Evolutionary conservation across 2,797 vertebrate species (phyloP).

Genomic region (Pangasius sanitwongsei): DNA sequence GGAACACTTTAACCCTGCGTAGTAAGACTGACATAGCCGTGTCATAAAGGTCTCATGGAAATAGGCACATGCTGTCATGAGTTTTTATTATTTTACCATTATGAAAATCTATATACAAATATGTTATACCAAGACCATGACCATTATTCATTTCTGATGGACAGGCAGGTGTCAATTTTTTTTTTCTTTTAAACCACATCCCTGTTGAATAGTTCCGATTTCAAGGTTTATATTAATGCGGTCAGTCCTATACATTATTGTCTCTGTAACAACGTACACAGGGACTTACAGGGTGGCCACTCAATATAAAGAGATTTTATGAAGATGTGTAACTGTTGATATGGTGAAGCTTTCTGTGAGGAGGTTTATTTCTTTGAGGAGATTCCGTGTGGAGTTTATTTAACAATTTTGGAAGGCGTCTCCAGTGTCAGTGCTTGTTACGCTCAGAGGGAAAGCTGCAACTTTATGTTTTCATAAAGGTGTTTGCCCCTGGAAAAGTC

Average conservation of each 20-base stretch:
- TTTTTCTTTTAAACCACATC: not conserved
- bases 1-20: not conserved
- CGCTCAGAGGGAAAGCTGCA: not conserved
- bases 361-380: not conserved
- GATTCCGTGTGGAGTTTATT: not conserved
- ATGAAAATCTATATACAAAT: not conserved
- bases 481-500: not conserved
- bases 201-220: not conserved
- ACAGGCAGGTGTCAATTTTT: not conserved
- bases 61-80: slow-evolving; percentile 10
- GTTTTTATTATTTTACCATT: not conserved
- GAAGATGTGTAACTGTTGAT: not conserved
- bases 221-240: not conserved
- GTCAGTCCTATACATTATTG: not conserved
- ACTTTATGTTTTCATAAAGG: not conserved
- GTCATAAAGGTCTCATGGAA: not conserved
- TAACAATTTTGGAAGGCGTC: not conserved
- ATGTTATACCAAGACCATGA: not conserved
- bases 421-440: not conserved
- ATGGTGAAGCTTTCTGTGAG: slow-evolving; percentile 24
- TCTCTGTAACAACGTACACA: not conserved
- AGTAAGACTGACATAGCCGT: not conserved
- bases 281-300: not conserved
- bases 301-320: not conserved
- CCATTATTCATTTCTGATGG: too few species aligned